These are phyloP conservation scores for Neomorphus geoffroyi DNA, from an alignment of 2,797 vertebrate species.

Conservation along the genomic window DNA sequence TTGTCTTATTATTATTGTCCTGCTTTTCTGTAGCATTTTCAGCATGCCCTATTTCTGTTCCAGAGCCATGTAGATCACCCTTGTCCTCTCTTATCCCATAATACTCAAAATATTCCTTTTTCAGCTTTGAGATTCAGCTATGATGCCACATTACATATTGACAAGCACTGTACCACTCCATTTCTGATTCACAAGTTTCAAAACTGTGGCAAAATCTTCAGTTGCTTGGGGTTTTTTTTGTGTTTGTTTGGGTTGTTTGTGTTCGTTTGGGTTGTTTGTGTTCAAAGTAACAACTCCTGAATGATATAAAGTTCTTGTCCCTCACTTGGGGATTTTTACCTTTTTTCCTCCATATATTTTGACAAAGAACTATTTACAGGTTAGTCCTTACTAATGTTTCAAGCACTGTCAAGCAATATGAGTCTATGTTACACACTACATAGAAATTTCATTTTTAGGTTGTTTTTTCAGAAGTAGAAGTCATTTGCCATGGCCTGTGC, in stretches of 20 bases:
- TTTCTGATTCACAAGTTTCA: background rate
- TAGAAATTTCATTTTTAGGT: background rate
- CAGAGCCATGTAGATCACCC: rapidly evolving
- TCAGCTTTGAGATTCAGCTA: background rate
- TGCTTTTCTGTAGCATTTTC: background rate
- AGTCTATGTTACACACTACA: background rate
- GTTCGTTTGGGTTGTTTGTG: background rate
- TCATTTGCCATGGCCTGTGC: background rate
- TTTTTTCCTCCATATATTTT: background rate
- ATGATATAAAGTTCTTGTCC: background rate
- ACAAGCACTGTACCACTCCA: background rate
- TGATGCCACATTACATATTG: background rate
- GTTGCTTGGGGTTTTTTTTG: background rate
- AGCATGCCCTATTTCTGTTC: background rate
- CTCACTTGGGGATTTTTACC: background rate
- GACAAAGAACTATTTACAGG: background rate
- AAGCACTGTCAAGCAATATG: background rate
- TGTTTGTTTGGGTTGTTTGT: background rate
- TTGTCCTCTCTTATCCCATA: background rate
- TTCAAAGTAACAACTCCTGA: background rate
- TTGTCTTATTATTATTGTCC: background rate
- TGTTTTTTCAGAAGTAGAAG: background rate
- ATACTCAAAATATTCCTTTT: background rate
- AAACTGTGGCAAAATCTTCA: background rate
- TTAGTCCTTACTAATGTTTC: background rate